Evolutionary conservation across 2,113 vertebrate genomes (phyloP), one percentile per base, ranked within the genome.

Genomic region (Cyphomyrus plagiostoma): DNA sequence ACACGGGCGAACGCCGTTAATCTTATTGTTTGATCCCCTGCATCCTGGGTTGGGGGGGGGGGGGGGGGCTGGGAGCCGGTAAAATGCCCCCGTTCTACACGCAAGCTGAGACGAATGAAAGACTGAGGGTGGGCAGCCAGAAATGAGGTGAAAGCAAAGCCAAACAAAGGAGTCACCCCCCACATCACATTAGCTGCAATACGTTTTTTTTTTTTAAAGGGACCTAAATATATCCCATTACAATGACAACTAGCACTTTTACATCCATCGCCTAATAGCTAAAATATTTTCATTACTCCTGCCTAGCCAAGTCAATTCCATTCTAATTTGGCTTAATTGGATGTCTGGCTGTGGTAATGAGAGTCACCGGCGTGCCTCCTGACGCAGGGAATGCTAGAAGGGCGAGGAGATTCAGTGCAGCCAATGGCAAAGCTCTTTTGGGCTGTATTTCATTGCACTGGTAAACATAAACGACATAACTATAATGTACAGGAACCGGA

Each of bases 311-410:
- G 39, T 62, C 87, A 88, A 62, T 88, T 88, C 9, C 19, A 88
- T 88, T 88, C 87, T 88, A 88, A 88, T 88, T 88, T 62, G 53
- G 39, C 39, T 88, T 88, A 88, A 88, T 66, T 88, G 53, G 86
- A 62, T 62, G 56, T 88, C 86, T 42, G 52, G 35, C 86, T 62
- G 53, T 6, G 49, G 30, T 88, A 88, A 88, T 88, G 56, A 58
- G 52, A 56, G 56, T 88, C 35, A 88, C 19, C 30, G 21, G 53
- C 35, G 17, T 86, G 84, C 49, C 82, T 85, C 19, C 10, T 85
- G 82, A 86, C 49, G 45, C 35, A 3, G 56, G 56, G 3, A n/a
- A 87, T 3, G 58, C 30, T 39, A 17, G 52, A 42, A 26, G 35
- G 35, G 15, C 3, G 53, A 21, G 4, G 53, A 9, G 50, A 23